These are phyloP conservation scores for Dendropsophus ebraccatus DNA, from an alignment of 2,113 vertebrate species.

Conservation along the genomic window DNA sequence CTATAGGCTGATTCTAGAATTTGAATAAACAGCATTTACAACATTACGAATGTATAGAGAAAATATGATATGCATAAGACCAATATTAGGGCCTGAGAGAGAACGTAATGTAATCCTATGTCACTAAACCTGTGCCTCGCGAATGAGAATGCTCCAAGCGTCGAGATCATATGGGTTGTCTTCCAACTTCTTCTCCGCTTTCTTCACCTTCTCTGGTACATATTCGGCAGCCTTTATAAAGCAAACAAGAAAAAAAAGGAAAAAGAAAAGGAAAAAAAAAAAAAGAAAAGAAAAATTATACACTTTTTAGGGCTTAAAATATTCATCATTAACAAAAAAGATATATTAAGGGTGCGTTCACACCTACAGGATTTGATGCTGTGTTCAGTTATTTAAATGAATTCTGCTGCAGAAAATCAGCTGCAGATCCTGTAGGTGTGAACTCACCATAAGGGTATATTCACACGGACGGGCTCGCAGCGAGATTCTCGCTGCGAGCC, in stretches of 20 bases:
- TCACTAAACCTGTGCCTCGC: constrained; percentile 99
- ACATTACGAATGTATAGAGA: constrained; percentile 74
- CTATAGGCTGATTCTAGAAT: constrained; percentile 99
- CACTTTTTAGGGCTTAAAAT: background rate
- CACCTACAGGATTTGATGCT: too few species aligned
- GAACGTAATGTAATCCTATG: constrained; percentile 98
- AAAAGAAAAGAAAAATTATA: constrained; percentile 19
- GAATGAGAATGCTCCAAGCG: constrained; percentile 99
- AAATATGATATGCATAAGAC: constrained; percentile 71
- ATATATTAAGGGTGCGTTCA: too few species aligned
- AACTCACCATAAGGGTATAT: too few species aligned
- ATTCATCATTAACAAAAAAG: too few species aligned
- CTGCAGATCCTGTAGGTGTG: too few species aligned
- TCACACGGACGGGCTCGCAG: too few species aligned
- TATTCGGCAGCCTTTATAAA: constrained; percentile 87
- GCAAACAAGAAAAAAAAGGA: constrained; percentile 2
- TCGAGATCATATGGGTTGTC: constrained; percentile 99
- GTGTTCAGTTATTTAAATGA: too few species aligned
- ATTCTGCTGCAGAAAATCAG: too few species aligned
- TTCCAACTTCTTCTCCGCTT: constrained; percentile 99
- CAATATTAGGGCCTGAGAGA: constrained; percentile 81
- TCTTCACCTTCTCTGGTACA: constrained; percentile 99
- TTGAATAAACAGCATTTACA: constrained; percentile 89
- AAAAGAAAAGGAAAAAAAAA: constrained; percentile 61
- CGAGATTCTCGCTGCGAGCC: too few species aligned